phyloP scores from a whole-genome alignment of 2,797 vertebrate species.

The Tapirus indicus region DNA sequence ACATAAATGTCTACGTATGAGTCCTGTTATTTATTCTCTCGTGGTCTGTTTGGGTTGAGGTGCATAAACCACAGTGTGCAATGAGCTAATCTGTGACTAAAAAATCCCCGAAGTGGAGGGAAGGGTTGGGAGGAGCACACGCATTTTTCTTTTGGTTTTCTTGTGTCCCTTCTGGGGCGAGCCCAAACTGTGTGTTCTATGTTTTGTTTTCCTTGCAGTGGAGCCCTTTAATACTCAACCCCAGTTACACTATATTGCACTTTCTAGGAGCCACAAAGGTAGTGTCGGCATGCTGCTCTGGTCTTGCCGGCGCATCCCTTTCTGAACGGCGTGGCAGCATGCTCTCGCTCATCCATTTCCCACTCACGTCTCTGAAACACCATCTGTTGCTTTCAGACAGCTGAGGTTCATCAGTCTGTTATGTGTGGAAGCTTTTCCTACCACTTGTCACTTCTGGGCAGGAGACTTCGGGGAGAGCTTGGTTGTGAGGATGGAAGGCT shows the following conservation, averaged over 20 bases:
- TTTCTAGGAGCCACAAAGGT: slow-evolving; percentile 99
- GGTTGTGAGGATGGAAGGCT: slow-evolving; percentile 71
- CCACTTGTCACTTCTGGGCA: slow-evolving; percentile 72
- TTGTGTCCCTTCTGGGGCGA: slow-evolving; percentile 62
- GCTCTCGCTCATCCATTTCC: slow-evolving; percentile 80
- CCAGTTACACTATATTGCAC: slow-evolving; percentile 99
- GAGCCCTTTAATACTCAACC: slow-evolving; percentile 99
- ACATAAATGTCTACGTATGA: neutral
- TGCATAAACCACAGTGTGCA: no score
- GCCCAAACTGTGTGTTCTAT: slow-evolving; percentile 80
- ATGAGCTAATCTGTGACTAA: neutral
- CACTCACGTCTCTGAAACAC: slow-evolving; percentile 79
- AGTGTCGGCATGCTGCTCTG: slow-evolving; percentile 90
- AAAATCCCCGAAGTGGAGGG: neutral
- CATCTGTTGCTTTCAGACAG: slow-evolving; percentile 80
- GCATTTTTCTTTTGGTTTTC: slow-evolving; percentile 46
- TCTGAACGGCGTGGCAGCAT: slow-evolving; percentile 79
- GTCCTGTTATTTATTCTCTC: neutral
- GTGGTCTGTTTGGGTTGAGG: neutral
- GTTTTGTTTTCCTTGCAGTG: slow-evolving; percentile 95
- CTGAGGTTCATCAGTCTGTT: slow-evolving; percentile 68
- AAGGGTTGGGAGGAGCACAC: neutral
- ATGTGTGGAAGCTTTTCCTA: slow-evolving; percentile 59
- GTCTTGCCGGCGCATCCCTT: slow-evolving; percentile 73
- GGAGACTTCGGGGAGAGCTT: slow-evolving; percentile 69